These are phyloP conservation scores for Pentamera pediparva DNA, from an alignment of 53 echinoderm and acorn worm genomes.

Conservation along the genomic window DNA sequence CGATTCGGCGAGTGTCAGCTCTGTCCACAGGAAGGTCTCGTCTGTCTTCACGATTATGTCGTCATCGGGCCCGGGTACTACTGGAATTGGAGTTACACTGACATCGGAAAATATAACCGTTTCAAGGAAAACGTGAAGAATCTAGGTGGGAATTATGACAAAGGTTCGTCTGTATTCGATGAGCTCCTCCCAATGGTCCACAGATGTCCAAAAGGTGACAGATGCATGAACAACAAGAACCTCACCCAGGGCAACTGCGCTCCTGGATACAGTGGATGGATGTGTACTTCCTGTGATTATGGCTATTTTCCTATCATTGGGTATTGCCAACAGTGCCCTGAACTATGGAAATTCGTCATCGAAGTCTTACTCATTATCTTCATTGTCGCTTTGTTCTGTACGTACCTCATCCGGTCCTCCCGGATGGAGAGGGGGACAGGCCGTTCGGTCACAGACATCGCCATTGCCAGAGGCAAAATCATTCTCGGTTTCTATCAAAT, in stretches of 20 bases:
- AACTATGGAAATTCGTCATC: not conserved
- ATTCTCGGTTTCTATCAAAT: slow-evolving; percentile 18
- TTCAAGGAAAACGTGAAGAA: slow-evolving; percentile 4
- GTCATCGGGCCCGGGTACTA: not conserved
- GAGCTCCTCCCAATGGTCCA: not conserved
- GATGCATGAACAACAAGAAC: not conserved
- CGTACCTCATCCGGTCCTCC: not conserved
- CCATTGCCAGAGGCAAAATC: slow-evolving; percentile 2
- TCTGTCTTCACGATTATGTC: not conserved
- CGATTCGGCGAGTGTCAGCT: slow-evolving; percentile 7
- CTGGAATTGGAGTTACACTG: slow-evolving; percentile 21
- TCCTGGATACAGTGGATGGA: slow-evolving; percentile 15
- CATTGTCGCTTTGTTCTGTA: not conserved
- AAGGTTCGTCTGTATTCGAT: not conserved
- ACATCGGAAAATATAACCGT: not conserved
- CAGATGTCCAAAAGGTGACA: not conserved
- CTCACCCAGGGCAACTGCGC: not conserved
- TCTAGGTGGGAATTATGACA: not conserved
- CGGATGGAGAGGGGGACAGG: not conserved
- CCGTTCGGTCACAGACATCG: not conserved
- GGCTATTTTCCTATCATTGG: not conserved
- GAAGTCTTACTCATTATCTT: not conserved
- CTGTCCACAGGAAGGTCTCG: not conserved
- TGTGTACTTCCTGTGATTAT: slow-evolving; percentile 4
- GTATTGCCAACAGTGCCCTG: slow-evolving; percentile 1